phyloP scores from a whole-genome alignment of 2,888 invertebrate genomes.

The Baronia brevicornis region DNA sequence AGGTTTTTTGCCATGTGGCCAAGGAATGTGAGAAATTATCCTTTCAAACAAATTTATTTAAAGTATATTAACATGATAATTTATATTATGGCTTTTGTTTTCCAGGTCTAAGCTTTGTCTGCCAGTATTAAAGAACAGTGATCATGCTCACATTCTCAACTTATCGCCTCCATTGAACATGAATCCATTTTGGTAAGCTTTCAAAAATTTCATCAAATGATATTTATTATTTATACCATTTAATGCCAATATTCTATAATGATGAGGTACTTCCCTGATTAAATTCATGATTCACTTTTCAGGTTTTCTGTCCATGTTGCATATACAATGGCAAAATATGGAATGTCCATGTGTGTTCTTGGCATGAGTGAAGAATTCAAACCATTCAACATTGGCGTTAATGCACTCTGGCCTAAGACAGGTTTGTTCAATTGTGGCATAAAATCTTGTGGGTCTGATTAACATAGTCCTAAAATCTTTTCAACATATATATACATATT shows the following conservation, averaged over 20 bases:
- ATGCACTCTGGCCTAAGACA: slow-evolving; percentile 97
- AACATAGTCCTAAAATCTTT: not conserved
- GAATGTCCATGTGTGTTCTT: slow-evolving; percentile 98
- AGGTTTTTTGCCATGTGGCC: not conserved
- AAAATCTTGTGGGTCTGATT: not conserved
- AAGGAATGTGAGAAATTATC: not conserved
- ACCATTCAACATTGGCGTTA: slow-evolving; percentile 89
- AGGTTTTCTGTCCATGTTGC: slow-evolving; percentile 92
- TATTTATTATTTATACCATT: not conserved
- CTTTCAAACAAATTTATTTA: not conserved
- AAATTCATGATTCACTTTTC: slow-evolving; percentile 1
- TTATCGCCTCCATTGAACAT: slow-evolving; percentile 95
- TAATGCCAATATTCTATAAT: not conserved
- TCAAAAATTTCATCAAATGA: not conserved
- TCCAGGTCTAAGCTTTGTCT: slow-evolving; percentile 91
- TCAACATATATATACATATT: no score
- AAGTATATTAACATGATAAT: not conserved
- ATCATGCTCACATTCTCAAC: slow-evolving; percentile 95
- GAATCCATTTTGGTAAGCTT: slow-evolving; percentile 86
- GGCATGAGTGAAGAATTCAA: slow-evolving; percentile 98
- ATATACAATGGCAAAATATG: slow-evolving; percentile 99
- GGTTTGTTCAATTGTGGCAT: slow-evolving; percentile 61
- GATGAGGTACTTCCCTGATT: no score
- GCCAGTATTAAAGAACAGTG: slow-evolving; percentile 89
- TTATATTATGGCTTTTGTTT: slow-evolving; percentile 12